Evolutionary conservation across 2,113 vertebrate genomes (phyloP).

Genomic region (Hyla sarda): DNA sequence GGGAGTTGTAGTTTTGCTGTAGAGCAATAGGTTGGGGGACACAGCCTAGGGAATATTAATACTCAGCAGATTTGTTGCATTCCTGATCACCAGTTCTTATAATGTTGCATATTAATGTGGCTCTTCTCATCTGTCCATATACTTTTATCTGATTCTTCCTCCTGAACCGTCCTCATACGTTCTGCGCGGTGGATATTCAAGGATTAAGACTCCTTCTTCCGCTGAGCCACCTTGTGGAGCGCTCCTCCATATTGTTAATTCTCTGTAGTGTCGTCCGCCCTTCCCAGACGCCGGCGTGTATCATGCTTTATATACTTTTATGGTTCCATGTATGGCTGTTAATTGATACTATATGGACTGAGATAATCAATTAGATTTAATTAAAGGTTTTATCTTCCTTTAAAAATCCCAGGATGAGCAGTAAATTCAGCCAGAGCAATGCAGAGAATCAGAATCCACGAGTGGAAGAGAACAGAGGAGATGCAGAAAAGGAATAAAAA

Average conservation of each 20-base stretch:
- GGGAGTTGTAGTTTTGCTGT: no score
- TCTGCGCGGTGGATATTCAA: neutral
- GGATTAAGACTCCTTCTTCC: neutral
- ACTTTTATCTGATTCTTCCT: neutral
- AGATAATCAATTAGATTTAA: constrained; percentile 30
- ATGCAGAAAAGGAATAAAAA: neutral
- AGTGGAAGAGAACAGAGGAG: neutral
- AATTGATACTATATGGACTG: constrained; percentile 37
- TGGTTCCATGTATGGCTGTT: neutral
- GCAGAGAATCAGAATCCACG: neutral
- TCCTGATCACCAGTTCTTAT: no score
- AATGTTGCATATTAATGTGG: no score
- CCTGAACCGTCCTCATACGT: neutral
- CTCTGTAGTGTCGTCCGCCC: neutral
- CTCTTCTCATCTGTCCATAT: no score
- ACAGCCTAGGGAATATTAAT: no score
- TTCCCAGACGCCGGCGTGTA: neutral
- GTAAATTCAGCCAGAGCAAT: neutral
- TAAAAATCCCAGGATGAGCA: neutral
- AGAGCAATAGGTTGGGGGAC: no score
- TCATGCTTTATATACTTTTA: constrained; percentile 30
- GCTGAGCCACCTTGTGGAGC: neutral
- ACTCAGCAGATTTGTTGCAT: no score
- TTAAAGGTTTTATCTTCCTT: constrained; percentile 32
- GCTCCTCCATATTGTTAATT: constrained; percentile 6